Evolutionary conservation across 2,888 invertebrate species (phyloP).

Genomic region (Phyto melanocephala): DNA sequence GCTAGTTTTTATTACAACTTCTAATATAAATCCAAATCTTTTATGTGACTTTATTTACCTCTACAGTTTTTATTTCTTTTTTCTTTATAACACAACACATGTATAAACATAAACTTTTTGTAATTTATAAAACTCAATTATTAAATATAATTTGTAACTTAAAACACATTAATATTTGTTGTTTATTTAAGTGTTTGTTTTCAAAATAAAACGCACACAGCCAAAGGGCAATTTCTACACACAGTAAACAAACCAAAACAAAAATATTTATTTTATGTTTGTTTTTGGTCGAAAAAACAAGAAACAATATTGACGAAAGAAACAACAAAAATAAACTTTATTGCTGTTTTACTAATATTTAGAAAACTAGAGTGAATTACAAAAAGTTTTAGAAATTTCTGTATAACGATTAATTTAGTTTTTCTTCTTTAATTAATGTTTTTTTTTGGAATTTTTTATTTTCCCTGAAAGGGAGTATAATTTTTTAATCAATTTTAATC

Average conservation of each 20-base stretch:
- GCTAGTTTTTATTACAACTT: background rate
- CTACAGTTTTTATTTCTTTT: background rate
- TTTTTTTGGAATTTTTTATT: too few species aligned
- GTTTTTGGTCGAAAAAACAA: background rate
- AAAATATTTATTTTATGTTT: constrained; percentile 4
- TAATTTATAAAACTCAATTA: background rate
- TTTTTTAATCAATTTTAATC: too few species aligned
- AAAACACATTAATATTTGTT: constrained; percentile 30
- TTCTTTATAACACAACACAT: background rate
- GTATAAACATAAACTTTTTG: background rate
- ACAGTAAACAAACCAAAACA: background rate
- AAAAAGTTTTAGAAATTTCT: too few species aligned
- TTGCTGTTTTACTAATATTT: too few species aligned
- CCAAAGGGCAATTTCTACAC: constrained; percentile 2
- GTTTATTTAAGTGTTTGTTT: constrained; percentile 19
- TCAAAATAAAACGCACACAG: constrained; percentile 28
- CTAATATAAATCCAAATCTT: background rate
- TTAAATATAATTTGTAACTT: constrained; percentile 14
- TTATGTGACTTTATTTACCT: background rate
- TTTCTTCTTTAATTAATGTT: too few species aligned
- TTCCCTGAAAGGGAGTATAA: too few species aligned
- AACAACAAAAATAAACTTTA: background rate
- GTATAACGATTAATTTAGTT: too few species aligned
- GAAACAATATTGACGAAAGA: background rate
- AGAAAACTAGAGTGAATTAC: too few species aligned